A percentile compares a stretch with the other conserved stretches of the same genome.
Conservation (phyloP, 2,888 invertebrate species). For the Mesochorus sp. region DNA sequence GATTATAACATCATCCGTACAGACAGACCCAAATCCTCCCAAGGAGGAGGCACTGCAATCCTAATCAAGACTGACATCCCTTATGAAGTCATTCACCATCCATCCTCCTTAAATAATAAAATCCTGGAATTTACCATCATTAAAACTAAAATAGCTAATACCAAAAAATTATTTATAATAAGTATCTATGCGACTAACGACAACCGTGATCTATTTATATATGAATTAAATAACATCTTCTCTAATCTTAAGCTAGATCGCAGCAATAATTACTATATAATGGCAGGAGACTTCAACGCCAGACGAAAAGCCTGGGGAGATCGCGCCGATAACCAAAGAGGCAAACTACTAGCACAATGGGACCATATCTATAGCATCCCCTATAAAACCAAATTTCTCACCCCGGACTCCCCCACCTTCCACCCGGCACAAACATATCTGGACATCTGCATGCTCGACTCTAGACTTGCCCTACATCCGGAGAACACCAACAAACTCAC, state of each 20-base stretch:
- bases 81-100: neutral
- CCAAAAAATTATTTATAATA: conserved; percentile 33
- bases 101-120: neutral
- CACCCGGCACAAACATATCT: neutral
- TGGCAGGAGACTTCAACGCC: conserved; percentile 41
- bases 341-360: conserved; percentile 5
- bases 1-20: conserved; percentile 35
- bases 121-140: conserved; percentile 37
- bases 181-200: conserved; percentile 36
- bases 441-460: neutral
- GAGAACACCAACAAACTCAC: neutral
- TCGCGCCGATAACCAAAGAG: conserved; percentile 8
- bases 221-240: conserved; percentile 26
- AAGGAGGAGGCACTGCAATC: conserved; percentile 56
- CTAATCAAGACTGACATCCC: conserved; percentile 34
- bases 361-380: neutral
- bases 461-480: neutral
- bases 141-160: neutral
- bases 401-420: neutral
- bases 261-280: conserved; percentile 28
- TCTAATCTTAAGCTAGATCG: conserved; percentile 13
- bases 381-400: neutral
- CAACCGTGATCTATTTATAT: neutral
- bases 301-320: conserved; percentile 18
- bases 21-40: conserved; percentile 39